Conservation (phyloP, 1,140 invertebrate genomes). For the Dolichoris vasculosae region DNA sequence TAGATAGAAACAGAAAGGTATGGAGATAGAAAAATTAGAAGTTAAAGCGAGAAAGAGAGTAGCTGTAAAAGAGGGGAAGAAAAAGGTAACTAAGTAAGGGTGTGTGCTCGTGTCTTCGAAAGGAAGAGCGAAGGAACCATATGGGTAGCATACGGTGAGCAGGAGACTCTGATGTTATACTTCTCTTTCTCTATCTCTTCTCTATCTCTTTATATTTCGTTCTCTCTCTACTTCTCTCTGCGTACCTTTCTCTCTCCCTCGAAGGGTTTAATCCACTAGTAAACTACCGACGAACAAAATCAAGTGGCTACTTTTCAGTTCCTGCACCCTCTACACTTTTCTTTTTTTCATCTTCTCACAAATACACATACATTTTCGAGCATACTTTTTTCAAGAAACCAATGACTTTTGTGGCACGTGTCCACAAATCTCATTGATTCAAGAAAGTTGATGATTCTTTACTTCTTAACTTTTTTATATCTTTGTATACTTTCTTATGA, state of each 20-base stretch:
- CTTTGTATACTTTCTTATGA: no score
- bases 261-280: slow-evolving; percentile 69
- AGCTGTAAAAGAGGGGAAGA: slow-evolving; percentile 46
- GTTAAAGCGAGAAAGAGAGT: neutral
- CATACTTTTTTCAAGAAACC: no score
- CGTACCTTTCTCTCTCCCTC: slow-evolving; percentile 48
- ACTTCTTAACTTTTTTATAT: no score
- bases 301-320: slow-evolving; percentile 64
- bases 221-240: slow-evolving; percentile 29
- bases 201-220: slow-evolving; percentile 50
- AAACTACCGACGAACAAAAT: slow-evolving; percentile 71
- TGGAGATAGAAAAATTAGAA: slow-evolving; percentile 30
- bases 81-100: slow-evolving; percentile 47
- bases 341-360: no score
- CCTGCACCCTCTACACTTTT: neutral
- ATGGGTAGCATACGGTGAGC: slow-evolving; percentile 74
- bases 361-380: no score
- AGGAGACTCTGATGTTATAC: slow-evolving; percentile 59
- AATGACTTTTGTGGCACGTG: no score
- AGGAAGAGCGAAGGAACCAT: slow-evolving; percentile 66
- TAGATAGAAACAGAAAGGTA: slow-evolving; percentile 39
- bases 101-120: slow-evolving; percentile 49
- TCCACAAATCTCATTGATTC: no score
- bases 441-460: no score
- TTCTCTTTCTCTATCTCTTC: slow-evolving; percentile 52